Evolutionary conservation across 2,888 invertebrate species (phyloP).

Genomic region (Scaptodrosophila latifasciaeformis): DNA sequence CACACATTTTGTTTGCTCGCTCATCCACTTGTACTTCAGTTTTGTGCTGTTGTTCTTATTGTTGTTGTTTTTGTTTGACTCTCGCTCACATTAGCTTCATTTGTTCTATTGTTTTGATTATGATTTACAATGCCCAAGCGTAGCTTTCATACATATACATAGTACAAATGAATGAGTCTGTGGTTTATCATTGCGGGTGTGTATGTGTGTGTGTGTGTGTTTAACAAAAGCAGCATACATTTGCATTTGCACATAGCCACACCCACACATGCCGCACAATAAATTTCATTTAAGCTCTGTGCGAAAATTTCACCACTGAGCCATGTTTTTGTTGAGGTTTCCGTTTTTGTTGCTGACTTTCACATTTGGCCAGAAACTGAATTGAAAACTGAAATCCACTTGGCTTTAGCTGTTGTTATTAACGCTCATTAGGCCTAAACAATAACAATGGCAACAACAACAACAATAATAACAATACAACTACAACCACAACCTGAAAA

Average conservation of each 20-base stretch:
- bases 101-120: constrained; percentile 71
- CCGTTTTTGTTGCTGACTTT: constrained; percentile 4
- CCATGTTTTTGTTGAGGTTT: constrained; percentile 11
- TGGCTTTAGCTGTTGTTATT: constrained; percentile 32
- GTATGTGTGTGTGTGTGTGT: constrained; percentile 16
- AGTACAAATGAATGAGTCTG: constrained; percentile 50
- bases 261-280: constrained; percentile 41
- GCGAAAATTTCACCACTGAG: constrained; percentile 18
- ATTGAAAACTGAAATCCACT: constrained; percentile 2
- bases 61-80: constrained; percentile 31
- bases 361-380: constrained; percentile 22
- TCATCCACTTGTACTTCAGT: not conserved
- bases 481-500: too few species aligned
- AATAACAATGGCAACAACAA: too few species aligned
- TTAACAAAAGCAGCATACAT: constrained; percentile 23
- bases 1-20: not conserved
- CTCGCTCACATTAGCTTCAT: constrained; percentile 65
- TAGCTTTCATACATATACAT: constrained; percentile 51
- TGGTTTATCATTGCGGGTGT: constrained; percentile 20
- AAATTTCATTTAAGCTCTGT: constrained; percentile 55
- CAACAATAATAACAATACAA: too few species aligned
- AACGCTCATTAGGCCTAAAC: constrained; percentile 43
- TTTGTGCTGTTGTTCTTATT: constrained; percentile 18
- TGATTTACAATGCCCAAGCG: constrained; percentile 70
- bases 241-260: constrained; percentile 40